Conservation (phyloP, 2,113 vertebrate species). For the Callipepla californica region DNA sequence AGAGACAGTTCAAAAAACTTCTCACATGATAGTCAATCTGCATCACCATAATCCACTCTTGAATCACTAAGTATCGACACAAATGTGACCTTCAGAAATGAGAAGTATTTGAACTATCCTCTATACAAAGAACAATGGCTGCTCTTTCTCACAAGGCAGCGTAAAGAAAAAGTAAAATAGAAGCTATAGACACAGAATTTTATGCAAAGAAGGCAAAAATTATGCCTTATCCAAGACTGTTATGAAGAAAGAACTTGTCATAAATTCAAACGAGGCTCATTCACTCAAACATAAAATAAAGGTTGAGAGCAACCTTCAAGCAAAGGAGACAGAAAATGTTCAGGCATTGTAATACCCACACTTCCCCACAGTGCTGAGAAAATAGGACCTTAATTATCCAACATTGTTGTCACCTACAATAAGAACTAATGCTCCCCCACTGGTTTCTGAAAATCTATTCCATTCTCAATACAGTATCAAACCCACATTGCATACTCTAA, state of each 20-base stretch:
- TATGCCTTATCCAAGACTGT: slow-evolving; percentile 65
- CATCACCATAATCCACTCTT: neutral
- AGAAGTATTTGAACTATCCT: slow-evolving; percentile 27
- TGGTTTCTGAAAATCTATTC: slow-evolving; percentile 58
- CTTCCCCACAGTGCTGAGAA: slow-evolving; percentile 66
- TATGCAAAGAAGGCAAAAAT: slow-evolving; percentile 73
- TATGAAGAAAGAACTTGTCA: slow-evolving; percentile 72
- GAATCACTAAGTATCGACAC: neutral
- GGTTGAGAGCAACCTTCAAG: slow-evolving; percentile 51
- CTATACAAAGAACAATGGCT: neutral
- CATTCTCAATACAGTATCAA: neutral
- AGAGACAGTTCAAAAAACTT: neutral
- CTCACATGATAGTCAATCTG: neutral
- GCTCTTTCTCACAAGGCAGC: slow-evolving; percentile 30
- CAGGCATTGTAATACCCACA: slow-evolving; percentile 74
- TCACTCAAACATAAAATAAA: slow-evolving; percentile 73
- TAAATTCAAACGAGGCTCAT: slow-evolving; percentile 72
- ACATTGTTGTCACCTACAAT: slow-evolving; percentile 47
- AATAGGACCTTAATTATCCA: slow-evolving; percentile 73
- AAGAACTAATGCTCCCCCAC: slow-evolving; percentile 54
- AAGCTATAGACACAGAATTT: slow-evolving; percentile 35
- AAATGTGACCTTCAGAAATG: slow-evolving; percentile 8
- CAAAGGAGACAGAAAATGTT: slow-evolving; percentile 68
- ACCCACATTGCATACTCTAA: neutral
- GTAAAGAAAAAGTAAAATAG: slow-evolving; percentile 57